Evolutionary conservation across 2,797 vertebrate genomes (phyloP).

Genomic region (Pangasius larnaudii): DNA sequence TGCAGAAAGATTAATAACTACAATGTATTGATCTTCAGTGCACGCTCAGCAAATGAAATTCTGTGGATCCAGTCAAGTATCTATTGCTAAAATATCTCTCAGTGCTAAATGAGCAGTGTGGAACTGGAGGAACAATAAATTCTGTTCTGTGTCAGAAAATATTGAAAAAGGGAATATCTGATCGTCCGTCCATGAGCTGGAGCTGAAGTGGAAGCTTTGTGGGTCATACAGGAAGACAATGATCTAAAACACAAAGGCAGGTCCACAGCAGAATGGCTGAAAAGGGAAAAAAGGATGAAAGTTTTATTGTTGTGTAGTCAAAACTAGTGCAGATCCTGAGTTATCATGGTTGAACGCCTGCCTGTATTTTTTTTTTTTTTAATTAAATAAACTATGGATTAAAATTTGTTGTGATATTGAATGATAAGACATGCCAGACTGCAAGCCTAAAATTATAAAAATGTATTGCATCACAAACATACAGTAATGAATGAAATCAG

Average conservation of each 20-base stretch:
- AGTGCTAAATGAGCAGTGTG: background rate
- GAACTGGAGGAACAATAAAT: background rate
- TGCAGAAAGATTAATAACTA: conserved; percentile 19
- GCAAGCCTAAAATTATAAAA: background rate
- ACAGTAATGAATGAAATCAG: background rate
- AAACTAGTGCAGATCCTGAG: background rate
- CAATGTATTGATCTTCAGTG: background rate
- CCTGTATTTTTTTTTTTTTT: background rate
- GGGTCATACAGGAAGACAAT: background rate
- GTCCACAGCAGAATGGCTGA: background rate
- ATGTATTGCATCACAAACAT: background rate
- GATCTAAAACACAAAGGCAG: background rate
- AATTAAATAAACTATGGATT: background rate
- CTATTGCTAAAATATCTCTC: conserved; percentile 10
- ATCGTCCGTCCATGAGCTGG: background rate
- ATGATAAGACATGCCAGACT: background rate
- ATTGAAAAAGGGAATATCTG: background rate
- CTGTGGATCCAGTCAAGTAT: background rate
- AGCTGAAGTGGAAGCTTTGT: background rate
- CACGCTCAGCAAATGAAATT: background rate
- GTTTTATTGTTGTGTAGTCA: too few species aligned
- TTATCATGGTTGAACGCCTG: background rate
- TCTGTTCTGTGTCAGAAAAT: background rate
- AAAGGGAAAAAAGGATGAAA: background rate
- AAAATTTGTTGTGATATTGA: background rate